Evolutionary conservation across 2,113 vertebrate genomes (phyloP), one percentile per base, ranked within the genome.

Genomic region (Corythornis madagascariensis): DNA sequence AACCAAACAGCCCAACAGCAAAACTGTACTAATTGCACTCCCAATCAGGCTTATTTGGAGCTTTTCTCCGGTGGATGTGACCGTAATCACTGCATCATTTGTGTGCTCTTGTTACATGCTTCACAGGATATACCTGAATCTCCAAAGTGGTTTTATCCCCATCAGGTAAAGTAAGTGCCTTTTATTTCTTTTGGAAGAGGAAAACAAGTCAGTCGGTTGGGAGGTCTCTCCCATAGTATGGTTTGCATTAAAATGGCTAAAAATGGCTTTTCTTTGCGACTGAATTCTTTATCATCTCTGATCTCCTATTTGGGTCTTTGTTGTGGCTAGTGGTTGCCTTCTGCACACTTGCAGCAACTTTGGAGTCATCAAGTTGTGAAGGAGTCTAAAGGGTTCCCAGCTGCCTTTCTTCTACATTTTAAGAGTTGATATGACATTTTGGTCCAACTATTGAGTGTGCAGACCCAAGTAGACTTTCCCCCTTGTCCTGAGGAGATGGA

Each of bases 51-150:
- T 50, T 88, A 52, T 56, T 60, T 50, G 17, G 60, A 43, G 29
- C 77, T 66, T 60, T 16, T 67, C 14, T 77, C 10, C 3, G 1
- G n/a, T 1, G 4, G 16, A 16, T 2, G 1, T 35, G 45, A 48
- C 50, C 0, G 0, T 59, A 63, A 45, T 45, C 19, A 50, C 26
- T 0, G 1, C 16, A 12, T 17, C 15, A 64, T 76, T 64, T 3
- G 0, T 59, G n/a, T 53, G 43, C 45, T 52, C 8, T 20, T 72
- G 16, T 26, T 66, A 38, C 13, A 19, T 1, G 6, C 29, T 72
- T n/a, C 0, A 0, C 14, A 65, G 64, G 17, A 9, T 53, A 18
- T 82, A 64, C 1, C 5, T 0, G 3, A 29, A 81, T 29, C 45
- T 64, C 57, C n/a, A 31, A 18, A 82, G 45, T 53, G 33, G 25